These are phyloP conservation scores for Oostethus manadensis DNA, from an alignment of 2,113 vertebrate genomes.

Conservation along the genomic window DNA sequence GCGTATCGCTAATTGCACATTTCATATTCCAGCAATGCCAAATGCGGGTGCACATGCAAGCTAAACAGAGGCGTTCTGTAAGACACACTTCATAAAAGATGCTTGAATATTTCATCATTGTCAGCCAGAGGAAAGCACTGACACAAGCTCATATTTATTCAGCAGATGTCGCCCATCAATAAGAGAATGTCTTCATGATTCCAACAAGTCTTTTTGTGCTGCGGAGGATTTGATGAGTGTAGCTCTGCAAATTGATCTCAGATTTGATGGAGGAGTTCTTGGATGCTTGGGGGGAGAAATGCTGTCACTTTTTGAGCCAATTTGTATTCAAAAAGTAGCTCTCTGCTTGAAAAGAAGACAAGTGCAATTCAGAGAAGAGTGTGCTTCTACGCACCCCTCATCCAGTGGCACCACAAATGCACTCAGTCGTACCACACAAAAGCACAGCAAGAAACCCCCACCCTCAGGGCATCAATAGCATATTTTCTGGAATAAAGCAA, in stretches of 20 bases:
- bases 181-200: not conserved
- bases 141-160: not conserved
- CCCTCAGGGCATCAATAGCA: conserved; percentile 45
- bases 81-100: conserved; percentile 22
- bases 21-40: conserved; percentile 7
- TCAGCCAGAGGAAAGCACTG: not conserved
- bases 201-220: too few relatives aligned
- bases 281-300: conserved; percentile 47
- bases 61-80: conserved; percentile 11
- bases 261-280: conserved; percentile 53
- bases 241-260: conserved; percentile 45
- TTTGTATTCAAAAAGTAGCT: conserved; percentile 59
- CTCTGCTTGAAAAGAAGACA: conserved; percentile 38
- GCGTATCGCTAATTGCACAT: conserved; percentile 3
- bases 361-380: conserved; percentile 37
- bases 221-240: not conserved
- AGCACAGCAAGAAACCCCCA: conserved; percentile 35
- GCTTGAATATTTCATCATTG: conserved; percentile 20
- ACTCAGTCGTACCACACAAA: conserved; percentile 49
- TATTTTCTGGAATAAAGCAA: too few relatives aligned
- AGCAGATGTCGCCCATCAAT: not conserved
- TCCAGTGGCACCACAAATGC: conserved; percentile 45
- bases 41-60: not conserved
- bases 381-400: conserved; percentile 49
- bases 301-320: conserved; percentile 48